Evolutionary conservation across 2,888 invertebrate genomes (phyloP).

Genomic region (Drosophila subquinaria): DNA sequence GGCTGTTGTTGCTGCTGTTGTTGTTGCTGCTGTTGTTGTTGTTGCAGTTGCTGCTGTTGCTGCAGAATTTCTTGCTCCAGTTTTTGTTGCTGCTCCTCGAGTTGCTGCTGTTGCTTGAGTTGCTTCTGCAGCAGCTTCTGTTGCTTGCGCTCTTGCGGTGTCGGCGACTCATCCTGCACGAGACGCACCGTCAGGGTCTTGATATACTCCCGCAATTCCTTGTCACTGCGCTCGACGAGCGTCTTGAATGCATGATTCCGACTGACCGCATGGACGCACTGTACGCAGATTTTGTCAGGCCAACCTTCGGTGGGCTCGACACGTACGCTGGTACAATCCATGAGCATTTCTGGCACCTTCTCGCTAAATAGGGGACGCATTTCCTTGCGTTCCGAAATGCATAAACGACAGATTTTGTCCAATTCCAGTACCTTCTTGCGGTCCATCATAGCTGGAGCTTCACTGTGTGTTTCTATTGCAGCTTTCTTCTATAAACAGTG

Average conservation of each 20-base stretch:
- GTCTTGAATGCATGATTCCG: slow-evolving; percentile 89
- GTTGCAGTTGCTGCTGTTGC: slow-evolving; percentile 52
- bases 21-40: slow-evolving; percentile 11
- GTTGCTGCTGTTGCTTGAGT: slow-evolving; percentile 62
- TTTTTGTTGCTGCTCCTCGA: slow-evolving; percentile 58
- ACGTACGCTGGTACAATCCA: slow-evolving; percentile 88
- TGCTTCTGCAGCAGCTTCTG: slow-evolving; percentile 61
- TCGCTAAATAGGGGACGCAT: slow-evolving; percentile 89
- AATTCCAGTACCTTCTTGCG: slow-evolving; percentile 85
- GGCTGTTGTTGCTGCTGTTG: slow-evolving; percentile 34
- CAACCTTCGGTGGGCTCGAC: slow-evolving; percentile 88
- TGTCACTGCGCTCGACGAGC: slow-evolving; percentile 87
- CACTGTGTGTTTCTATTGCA: slow-evolving; percentile 1
- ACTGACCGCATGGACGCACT: slow-evolving; percentile 89
- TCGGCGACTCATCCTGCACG: slow-evolving; percentile 78
- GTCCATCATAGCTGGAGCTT: slow-evolving; percentile 74
- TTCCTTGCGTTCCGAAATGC: slow-evolving; percentile 88
- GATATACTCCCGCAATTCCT: slow-evolving; percentile 86
- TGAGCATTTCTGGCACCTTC: slow-evolving; percentile 89
- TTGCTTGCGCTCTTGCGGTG: slow-evolving; percentile 61
- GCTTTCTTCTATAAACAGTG: slow-evolving; percentile 18
- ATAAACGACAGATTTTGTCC: slow-evolving; percentile 89
- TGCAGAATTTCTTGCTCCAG: slow-evolving; percentile 54
- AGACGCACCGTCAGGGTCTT: slow-evolving; percentile 84
- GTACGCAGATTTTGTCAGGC: slow-evolving; percentile 88